Percentiles rank a stretch among this genome's conserved stretches.
These are phyloP conservation scores for Enteromius unitaeniatus DNA, from an alignment of 2,797 vertebrate genomes.

Conservation along the genomic window DNA sequence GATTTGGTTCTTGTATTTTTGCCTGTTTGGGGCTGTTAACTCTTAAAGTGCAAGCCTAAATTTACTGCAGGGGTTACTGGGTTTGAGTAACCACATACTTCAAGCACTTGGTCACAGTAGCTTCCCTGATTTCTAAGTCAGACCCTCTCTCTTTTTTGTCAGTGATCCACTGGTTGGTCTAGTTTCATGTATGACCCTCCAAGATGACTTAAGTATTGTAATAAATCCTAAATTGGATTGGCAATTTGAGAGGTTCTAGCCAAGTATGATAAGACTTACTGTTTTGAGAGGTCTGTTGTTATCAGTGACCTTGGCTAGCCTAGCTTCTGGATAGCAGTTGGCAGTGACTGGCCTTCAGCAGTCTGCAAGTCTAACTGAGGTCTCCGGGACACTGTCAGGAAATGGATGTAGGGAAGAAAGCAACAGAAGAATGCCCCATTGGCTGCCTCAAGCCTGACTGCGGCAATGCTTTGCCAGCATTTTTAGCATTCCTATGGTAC, in stretches of 20 bases:
- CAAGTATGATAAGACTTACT: not conserved
- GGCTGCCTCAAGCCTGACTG: slow-evolving; percentile 32
- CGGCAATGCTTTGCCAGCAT: slow-evolving; percentile 37
- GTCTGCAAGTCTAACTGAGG: slow-evolving; percentile 19
- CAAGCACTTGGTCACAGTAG: not conserved
- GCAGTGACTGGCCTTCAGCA: slow-evolving; percentile 21
- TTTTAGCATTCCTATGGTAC: slow-evolving; percentile 56
- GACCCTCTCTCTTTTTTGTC: slow-evolving; percentile 5
- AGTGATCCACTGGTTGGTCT: slow-evolving; percentile 27
- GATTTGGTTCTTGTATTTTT: slow-evolving; percentile 6
- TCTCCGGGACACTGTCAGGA: slow-evolving; percentile 24
- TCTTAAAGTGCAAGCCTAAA: not conserved
- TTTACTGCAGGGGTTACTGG: not conserved
- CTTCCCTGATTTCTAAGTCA: not conserved
- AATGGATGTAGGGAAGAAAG: slow-evolving; percentile 46
- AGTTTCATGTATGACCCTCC: not conserved
- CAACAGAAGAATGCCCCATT: slow-evolving; percentile 45
- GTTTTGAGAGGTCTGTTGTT: slow-evolving; percentile 32
- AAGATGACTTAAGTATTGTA: slow-evolving; percentile 15
- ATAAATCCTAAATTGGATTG: not conserved
- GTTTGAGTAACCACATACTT: not conserved
- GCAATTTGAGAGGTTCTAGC: not conserved
- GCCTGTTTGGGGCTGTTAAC: not conserved
- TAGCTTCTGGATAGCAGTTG: slow-evolving; percentile 30
- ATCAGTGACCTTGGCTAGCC: slow-evolving; percentile 52